Base-by-base conservation (phyloP, 2,113 vertebrate genomes). In the Cavia aperea region DNA sequence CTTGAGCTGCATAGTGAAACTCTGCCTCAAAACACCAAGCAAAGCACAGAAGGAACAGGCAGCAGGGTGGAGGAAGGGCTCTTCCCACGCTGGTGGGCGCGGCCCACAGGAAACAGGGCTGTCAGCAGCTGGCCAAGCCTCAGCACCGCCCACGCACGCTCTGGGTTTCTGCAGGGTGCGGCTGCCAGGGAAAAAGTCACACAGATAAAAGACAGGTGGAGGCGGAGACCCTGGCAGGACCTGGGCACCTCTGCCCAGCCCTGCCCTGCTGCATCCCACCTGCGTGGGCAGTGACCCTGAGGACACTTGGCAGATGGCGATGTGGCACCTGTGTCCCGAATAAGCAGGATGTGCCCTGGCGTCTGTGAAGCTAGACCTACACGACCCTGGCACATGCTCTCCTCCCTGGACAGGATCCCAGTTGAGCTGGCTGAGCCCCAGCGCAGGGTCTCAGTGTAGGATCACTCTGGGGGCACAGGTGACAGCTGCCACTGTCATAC, bases 71-170 rank as follows among this genome's bases (percentile, higher is more conserved):
- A 33, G 60, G 21, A 90, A 31, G 88, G 88, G 77, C 96, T 94
- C 84, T 81, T 84, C 82, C 90, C 90, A 88, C 68, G 46, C 0
- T 46, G 18, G 0, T 1, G 31, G 84, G 93, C 88, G 91, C 66
- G 58, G 63, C 92, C 95, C 92, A 2, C 51, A 70, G 96, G 89
- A 96, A 93, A 96, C 96, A 96, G 96, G 96, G 89, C 90, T 39
- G 96, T 95, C 96, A 73, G 94, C 92, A 43, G 54, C 96, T 86
- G 82, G 33, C 93, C 93, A 91, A 95, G 96, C 96, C 97, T 95
- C 97, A 95, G 89, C 1, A 63, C 96, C 62, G 1, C 97, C 95
- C 97, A 96, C 95, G 65, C 96, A 86, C 62, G 96, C 97, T 95
- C 72, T 70, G 70, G 88, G 95, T 96, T 97, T 97, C 97, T 97